Percentiles rank a stretch among this genome's conserved stretches.
phyloP scores from a whole-genome alignment of 1,140 invertebrate species.

The Cyrtorhinus lividipennis region DNA sequence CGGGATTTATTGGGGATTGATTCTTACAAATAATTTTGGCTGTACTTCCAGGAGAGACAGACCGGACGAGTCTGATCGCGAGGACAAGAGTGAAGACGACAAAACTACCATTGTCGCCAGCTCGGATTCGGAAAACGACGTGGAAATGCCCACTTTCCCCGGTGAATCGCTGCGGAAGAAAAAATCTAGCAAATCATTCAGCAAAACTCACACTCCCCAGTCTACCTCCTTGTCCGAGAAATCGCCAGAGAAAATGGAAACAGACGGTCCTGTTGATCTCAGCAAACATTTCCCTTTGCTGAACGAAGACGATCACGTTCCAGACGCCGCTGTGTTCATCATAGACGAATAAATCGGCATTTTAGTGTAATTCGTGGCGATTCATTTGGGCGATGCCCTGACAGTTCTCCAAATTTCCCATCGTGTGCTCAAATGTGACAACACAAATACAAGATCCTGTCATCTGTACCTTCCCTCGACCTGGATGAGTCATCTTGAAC shows the following conservation, averaged over 20 bases:
- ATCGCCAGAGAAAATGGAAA: not conserved
- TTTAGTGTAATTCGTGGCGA: too few species aligned
- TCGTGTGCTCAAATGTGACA: too few species aligned
- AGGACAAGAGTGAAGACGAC: conserved; percentile 1
- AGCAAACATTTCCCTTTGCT: not conserved
- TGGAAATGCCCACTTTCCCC: not conserved
- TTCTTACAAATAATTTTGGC: too few species aligned
- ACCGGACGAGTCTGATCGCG: not conserved
- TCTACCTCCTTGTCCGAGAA: not conserved
- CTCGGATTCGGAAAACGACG: not conserved
- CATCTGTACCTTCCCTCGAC: too few species aligned
- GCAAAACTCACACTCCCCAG: not conserved
- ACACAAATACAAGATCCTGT: too few species aligned
- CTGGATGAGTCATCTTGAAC: too few species aligned
- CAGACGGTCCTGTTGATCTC: not conserved
- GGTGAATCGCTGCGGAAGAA: not conserved
- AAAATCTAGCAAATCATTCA: not conserved
- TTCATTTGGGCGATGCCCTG: too few species aligned
- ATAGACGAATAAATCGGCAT: not conserved
- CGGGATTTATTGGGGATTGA: too few species aligned
- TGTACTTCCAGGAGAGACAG: not conserved
- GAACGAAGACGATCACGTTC: not conserved
- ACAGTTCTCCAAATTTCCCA: too few species aligned
- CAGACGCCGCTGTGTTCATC: not conserved
- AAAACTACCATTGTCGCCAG: not conserved